Conservation (phyloP, 1,140 invertebrate genomes). For the Onthophagus taurus region DNA sequence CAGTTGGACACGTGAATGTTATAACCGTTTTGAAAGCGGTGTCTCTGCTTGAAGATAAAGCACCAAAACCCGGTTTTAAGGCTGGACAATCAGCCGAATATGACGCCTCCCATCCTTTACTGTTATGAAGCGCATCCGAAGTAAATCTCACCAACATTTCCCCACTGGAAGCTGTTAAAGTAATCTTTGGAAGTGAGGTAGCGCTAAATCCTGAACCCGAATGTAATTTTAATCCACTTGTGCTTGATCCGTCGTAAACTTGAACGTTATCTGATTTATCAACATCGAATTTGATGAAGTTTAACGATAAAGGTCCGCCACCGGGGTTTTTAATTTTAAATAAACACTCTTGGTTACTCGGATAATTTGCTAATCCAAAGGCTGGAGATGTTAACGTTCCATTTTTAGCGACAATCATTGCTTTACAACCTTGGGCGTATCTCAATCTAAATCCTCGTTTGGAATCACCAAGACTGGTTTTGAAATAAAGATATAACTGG, state of each 20-base stretch:
- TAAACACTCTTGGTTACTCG: slow-evolving; percentile 85
- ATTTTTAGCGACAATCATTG: slow-evolving; percentile 68
- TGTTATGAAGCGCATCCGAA: slow-evolving; percentile 78
- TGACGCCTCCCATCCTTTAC: slow-evolving; percentile 75
- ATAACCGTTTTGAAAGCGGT: slow-evolving; percentile 86
- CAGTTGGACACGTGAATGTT: slow-evolving; percentile 83
- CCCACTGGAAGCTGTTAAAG: slow-evolving; percentile 83
- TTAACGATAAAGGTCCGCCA: slow-evolving; percentile 74
- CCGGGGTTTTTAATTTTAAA: slow-evolving; percentile 79
- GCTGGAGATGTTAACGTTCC: slow-evolving; percentile 83
- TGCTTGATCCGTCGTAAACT: slow-evolving; percentile 75
- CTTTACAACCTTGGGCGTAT: slow-evolving; percentile 76
- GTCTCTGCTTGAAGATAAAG: slow-evolving; percentile 81
- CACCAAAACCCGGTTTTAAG: slow-evolving; percentile 73
- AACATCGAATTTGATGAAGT: slow-evolving; percentile 78
- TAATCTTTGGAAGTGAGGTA: slow-evolving; percentile 69
- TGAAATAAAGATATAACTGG: slow-evolving; percentile 84
- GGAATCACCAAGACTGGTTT: slow-evolving; percentile 79
- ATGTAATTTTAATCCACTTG: slow-evolving; percentile 75
- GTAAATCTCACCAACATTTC: slow-evolving; percentile 83
- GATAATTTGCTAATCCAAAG: slow-evolving; percentile 73
- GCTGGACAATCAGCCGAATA: slow-evolving; percentile 91
- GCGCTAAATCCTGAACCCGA: slow-evolving; percentile 82
- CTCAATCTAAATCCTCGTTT: slow-evolving; percentile 84
- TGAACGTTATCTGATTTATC: slow-evolving; percentile 80